A percentile compares a stretch with the other conserved stretches of the same genome.
Evolutionary conservation across 2,797 vertebrate genomes (phyloP).

Genomic region (Lacerta viridis): DNA sequence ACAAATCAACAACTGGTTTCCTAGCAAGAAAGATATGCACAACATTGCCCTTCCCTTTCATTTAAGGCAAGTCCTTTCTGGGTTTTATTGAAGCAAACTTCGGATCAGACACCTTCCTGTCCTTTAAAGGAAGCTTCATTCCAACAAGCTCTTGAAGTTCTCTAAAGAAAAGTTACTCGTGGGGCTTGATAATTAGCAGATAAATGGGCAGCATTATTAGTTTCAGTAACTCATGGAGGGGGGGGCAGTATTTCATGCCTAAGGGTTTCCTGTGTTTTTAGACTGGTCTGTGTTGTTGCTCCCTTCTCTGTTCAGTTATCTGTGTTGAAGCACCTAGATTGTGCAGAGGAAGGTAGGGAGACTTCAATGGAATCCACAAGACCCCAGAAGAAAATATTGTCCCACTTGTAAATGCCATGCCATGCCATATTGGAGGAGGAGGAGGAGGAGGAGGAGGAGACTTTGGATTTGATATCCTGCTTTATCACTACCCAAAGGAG

Average conservation of each 20-base stretch:
- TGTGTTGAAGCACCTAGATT: background rate
- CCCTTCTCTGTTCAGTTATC: background rate
- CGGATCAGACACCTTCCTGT: background rate
- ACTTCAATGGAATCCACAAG: background rate
- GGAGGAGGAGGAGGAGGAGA: no score
- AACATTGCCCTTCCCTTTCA: conserved; percentile 48
- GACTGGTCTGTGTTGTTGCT: background rate
- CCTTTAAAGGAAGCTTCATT: background rate
- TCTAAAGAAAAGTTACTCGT: background rate
- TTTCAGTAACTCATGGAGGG: background rate
- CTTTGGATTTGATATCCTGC: no score
- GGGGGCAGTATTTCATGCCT: no score
- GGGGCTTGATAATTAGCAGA: background rate
- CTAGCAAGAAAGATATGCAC: conserved; percentile 46
- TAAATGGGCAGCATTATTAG: background rate
- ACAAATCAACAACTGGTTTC: conserved; percentile 47
- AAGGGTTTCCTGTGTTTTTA: background rate
- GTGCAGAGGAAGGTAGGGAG: background rate
- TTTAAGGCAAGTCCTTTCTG: conserved; percentile 2
- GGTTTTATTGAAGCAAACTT: conserved; percentile 43
- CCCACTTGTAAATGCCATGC: no score
- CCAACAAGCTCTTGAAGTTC: background rate
- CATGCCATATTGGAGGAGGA: no score
- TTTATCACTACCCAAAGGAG: no score
- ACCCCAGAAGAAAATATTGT: no score